phyloP scores from a whole-genome alignment of 2,113 vertebrate genomes.

The Patagioenas fasciata region DNA sequence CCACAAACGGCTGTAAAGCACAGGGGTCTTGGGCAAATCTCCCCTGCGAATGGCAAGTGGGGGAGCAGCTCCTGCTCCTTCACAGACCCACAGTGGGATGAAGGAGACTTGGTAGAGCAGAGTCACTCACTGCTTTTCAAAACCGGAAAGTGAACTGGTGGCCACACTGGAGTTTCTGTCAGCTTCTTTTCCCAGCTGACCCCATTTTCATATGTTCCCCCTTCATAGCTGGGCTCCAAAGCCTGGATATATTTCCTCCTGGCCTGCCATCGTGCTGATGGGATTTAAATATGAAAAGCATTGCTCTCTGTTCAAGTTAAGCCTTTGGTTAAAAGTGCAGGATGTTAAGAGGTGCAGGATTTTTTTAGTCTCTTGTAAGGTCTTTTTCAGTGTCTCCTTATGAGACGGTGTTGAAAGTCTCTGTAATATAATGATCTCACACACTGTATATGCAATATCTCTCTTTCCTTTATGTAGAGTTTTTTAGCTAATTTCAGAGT shows the following conservation, averaged over 20 bases:
- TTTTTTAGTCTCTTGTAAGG: constrained; percentile 64
- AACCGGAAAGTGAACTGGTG: not conserved
- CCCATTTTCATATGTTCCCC: constrained; percentile 35
- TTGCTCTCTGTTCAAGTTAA: constrained; percentile 42
- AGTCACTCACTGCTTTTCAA: not conserved
- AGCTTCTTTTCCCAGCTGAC: constrained; percentile 35
- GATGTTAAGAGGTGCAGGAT: constrained; percentile 51
- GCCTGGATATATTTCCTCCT: constrained; percentile 32
- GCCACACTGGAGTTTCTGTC: not conserved
- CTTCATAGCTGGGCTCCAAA: constrained; percentile 18
- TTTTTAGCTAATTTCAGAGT: constrained; percentile 67
- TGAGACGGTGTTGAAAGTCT: constrained; percentile 59
- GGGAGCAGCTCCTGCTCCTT: not conserved
- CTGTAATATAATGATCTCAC: constrained; percentile 66
- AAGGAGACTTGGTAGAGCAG: not conserved
- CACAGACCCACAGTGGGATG: not conserved
- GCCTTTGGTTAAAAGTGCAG: constrained; percentile 67
- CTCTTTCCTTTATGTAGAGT: constrained; percentile 28
- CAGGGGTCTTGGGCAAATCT: not conserved
- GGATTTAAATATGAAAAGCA: constrained; percentile 70
- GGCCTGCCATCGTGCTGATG: constrained; percentile 3
- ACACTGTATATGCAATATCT: not conserved
- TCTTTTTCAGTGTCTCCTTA: constrained; percentile 50
- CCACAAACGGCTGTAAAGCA: accelerated
- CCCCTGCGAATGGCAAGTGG: not conserved